Percentiles rank a stretch among this genome's conserved stretches.
phyloP scores from a whole-genome alignment of 1,140 invertebrate species.

The Doryteuthis pealeii region DNA sequence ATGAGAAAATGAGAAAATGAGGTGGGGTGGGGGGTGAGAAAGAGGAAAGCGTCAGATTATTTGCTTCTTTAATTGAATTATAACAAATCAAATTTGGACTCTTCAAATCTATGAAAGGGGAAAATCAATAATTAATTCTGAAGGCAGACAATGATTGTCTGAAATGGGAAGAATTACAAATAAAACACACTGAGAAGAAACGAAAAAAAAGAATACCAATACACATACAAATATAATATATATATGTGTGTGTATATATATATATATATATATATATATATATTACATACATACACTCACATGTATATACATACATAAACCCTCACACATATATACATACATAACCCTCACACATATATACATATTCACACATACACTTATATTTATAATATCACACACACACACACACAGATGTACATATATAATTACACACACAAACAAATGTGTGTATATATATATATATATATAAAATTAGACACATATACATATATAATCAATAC shows the following conservation, averaged over 20 bases:
- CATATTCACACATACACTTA: neutral
- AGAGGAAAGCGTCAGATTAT: no score
- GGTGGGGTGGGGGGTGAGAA: no score
- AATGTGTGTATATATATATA: neutral
- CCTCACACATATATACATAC: neutral
- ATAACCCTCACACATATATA: neutral
- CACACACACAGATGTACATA: neutral
- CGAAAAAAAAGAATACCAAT: neutral
- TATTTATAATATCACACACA: neutral
- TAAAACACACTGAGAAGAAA: no score
- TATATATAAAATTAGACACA: neutral
- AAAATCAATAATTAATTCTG: no score
- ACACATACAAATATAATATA: neutral
- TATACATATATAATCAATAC: neutral
- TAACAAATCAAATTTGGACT: no score
- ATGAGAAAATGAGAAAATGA: no score
- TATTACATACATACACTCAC: neutral
- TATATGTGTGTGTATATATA: neutral
- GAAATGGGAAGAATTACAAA: no score
- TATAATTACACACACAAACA: neutral
- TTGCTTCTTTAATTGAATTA: no score
- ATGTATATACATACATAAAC: neutral
- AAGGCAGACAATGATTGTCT: no score
- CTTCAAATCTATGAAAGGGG: no score
- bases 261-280: slow-evolving; percentile 4